Evolutionary conservation across 2,797 vertebrate genomes (phyloP), one percentile per base, ranked within the genome.

Genomic region (Squalus acanthias): DNA sequence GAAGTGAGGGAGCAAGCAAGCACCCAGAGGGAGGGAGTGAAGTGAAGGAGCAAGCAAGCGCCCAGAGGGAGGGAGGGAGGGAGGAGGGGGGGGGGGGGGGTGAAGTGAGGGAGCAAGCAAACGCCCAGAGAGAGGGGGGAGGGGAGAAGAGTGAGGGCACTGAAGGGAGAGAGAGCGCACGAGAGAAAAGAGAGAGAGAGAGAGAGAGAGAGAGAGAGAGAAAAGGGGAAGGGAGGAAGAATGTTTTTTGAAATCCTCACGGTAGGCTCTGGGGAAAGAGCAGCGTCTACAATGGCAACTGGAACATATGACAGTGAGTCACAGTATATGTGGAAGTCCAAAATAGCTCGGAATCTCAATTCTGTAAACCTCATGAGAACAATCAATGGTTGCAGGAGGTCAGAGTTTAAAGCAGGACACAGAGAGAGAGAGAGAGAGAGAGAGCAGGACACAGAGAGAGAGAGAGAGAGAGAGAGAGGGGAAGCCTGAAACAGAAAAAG

Each of bases 281-380:
- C 91, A 46, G n/a, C 24, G 20, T 39, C 33, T 39, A 69, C 20
- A 26, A 67, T 93, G n/a, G 20, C 88, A 17, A 15, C 53, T 33
- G 12, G 88, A 63, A 89, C 88, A 33, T 29, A 91, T 91, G 88
- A 91, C 88, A 57, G 87, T 91, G 88, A 93, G 65, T 93, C 65
- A 12, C n/a, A 63, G 6, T 63, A 63, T 17, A 22, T 22, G 29
- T 2, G 17, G 12, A 67, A 93, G 20, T 93, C n/a, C 33, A 93
- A 93, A 93, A 93, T 39, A 92, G 60, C 33, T 67, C 89, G 5
- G 89, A 89, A 26, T 63, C 10, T 22, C 15, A 8, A 69, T 69
- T 69, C n/a, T 69, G 9, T 93, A 93, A 93, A 46, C 63, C 60
- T 24, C 91, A n/a, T 46, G n/a, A 24, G n/a, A 93, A 93, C 33